Percentiles rank a stretch among this genome's conserved stretches.
These are phyloP conservation scores for Halichoeres trimaculatus DNA, from an alignment of 2,113 vertebrate genomes.

Conservation along the genomic window DNA sequence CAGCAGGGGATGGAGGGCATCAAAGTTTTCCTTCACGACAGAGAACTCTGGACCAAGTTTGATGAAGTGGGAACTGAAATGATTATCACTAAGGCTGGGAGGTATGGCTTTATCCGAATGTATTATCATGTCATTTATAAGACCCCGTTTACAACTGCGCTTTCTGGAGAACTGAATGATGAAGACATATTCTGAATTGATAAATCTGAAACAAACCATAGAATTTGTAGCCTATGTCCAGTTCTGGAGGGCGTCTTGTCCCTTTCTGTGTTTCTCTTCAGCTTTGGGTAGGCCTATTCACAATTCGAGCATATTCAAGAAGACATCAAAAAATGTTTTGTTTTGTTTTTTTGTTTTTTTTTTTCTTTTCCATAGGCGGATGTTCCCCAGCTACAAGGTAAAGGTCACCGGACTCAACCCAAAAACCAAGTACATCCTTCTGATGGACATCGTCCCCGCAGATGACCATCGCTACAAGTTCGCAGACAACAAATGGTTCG, in stretches of 20 bases:
- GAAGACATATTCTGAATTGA: not conserved
- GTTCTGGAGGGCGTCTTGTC: no score
- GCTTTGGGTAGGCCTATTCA: no score
- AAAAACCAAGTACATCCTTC: conserved; percentile 97
- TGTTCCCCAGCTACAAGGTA: conserved; percentile 99
- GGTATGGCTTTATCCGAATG: conserved; percentile 75
- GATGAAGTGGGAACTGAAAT: conserved; percentile 96
- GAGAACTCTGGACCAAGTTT: conserved; percentile 96
- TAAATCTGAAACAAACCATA: not conserved
- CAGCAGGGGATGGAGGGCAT: conserved; percentile 94
- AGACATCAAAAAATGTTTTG: no score
- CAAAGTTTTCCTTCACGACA: conserved; percentile 94
- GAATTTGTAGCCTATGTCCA: no score
- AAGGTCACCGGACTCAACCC: conserved; percentile 97
- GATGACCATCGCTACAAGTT: conserved; percentile 99
- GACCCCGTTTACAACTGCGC: not conserved
- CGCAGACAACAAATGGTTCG: conserved; percentile 97
- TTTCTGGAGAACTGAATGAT: not conserved
- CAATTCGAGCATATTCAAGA: no score
- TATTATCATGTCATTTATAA: not conserved
- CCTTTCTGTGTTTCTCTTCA: no score
- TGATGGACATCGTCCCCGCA: conserved; percentile 95
- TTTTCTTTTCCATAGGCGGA: conserved; percentile 82
- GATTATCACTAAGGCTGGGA: conserved; percentile 98
- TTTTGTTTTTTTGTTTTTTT: not conserved